A percentile compares a stretch with the other conserved stretches of the same genome.
These are phyloP conservation scores for Corbicula japonica DNA, from an alignment of 2,888 invertebrate species.

Conservation along the genomic window DNA sequence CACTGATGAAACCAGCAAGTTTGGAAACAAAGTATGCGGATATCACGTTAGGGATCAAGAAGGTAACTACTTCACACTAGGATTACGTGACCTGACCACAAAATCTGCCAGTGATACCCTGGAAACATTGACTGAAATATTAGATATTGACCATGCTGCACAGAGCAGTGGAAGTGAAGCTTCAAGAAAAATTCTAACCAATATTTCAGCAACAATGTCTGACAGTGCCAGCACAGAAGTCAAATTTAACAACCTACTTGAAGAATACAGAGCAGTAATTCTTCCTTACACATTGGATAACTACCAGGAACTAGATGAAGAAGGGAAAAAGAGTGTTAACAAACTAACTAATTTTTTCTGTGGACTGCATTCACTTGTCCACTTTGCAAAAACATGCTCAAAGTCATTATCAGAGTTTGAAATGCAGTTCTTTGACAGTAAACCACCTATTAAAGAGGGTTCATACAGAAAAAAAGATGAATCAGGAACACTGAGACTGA, in stretches of 20 bases:
- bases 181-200: constrained; percentile 31
- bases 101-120: constrained; percentile 35
- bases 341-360: constrained; percentile 55
- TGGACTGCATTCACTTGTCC: constrained; percentile 46
- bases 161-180: constrained; percentile 13
- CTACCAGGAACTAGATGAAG: constrained; percentile 38
- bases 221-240: constrained; percentile 41
- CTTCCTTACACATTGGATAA: constrained; percentile 38
- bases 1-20: constrained; percentile 48
- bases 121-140: constrained; percentile 37
- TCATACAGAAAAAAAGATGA: constrained; percentile 19
- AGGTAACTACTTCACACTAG: constrained; percentile 21
- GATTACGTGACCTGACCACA: constrained; percentile 31
- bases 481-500: constrained; percentile 37
- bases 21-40: constrained; percentile 31
- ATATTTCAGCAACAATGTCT: constrained; percentile 44
- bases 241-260: constrained; percentile 36
- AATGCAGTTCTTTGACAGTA: constrained; percentile 9
- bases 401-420: constrained; percentile 31
- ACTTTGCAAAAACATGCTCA: constrained; percentile 47
- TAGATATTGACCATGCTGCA: constrained; percentile 23
- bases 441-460: neutral
- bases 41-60: constrained; percentile 37
- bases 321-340: constrained; percentile 12
- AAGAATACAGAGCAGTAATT: constrained; percentile 36